Base-by-base conservation (phyloP, 2,888 invertebrate species). In the Mechanitis messenoides region DNA sequence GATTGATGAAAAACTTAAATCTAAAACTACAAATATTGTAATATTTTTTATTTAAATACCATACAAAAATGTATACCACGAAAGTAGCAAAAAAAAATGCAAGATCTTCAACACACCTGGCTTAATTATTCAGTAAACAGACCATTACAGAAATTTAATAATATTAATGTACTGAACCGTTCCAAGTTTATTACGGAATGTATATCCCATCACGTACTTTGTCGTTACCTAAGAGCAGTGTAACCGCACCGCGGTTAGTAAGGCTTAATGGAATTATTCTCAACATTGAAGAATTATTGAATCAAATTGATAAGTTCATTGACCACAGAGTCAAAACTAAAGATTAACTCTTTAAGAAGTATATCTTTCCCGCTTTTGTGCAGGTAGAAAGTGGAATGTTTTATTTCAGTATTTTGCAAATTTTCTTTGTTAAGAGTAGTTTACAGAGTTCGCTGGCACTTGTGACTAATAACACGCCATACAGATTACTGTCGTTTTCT, bases 351-450 rank as follows among this genome's bases (percentile, higher is more conserved):
- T 38, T 38, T 38, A 11, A 42, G 9, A 9, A 9, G 42, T 42
- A 3, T 42, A 42, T 42, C 2, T 42, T 42, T 42, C 6, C 6
- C 50, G 9, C 4, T 50, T 74, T 65, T 72, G 79, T 79, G 74
- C 76, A 81, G 78, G 81, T 81, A 79, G 76, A 72, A 81, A 80
- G 79, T 77, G 65, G 75, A 76, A 80, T 77, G 76, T 78, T 87
- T 86, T 87, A 87, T 86, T 80, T 81, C 77, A 77, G 84, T 83
- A 86, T 86, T 87, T 87, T 87, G 74, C 65, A 72, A 76, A 75
- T 72, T 74, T 76, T 80, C 72, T 81, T 81, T 59, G 78, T 79
- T 80, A 76, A 74, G 71, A 72, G 71, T 63, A 71, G 70, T 72
- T 71, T 66, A 68, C 70, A 20, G 66, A 70, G 68, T 69, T 68